A percentile compares a stretch with the other conserved stretches of the same genome.
phyloP scores from a whole-genome alignment of 1,140 invertebrate genomes.

The Geopemphigus sp. region DNA sequence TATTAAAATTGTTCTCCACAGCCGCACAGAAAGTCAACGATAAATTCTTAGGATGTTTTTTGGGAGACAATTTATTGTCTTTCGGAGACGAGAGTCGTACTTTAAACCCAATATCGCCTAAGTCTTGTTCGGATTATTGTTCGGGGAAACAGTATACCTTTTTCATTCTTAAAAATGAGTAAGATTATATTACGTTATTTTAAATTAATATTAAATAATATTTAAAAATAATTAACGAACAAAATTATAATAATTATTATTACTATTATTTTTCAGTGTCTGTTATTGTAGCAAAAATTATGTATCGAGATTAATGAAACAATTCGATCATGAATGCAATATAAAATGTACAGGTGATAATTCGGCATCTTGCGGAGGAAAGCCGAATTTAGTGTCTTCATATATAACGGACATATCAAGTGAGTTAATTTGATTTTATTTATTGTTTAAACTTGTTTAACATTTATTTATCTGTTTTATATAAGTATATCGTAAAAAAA shows the following conservation, averaged over 20 bases:
- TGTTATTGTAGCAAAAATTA: slow-evolving; percentile 42
- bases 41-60: slow-evolving; percentile 30
- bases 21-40: background rate
- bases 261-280: slow-evolving; percentile 7
- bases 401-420: slow-evolving; percentile 20
- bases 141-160: slow-evolving; percentile 6
- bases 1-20: background rate
- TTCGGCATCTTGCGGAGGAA: slow-evolving; percentile 17
- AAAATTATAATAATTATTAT: background rate
- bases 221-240: background rate
- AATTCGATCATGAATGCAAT: slow-evolving; percentile 8
- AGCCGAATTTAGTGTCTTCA: slow-evolving; percentile 34
- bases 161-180: slow-evolving; percentile 23
- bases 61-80: slow-evolving; percentile 21
- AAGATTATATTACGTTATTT: background rate
- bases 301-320: slow-evolving; percentile 23
- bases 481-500: no score
- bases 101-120: background rate
- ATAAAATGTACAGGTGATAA: slow-evolving; percentile 13
- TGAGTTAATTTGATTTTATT: background rate
- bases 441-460: background rate
- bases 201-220: background rate
- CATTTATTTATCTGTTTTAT: no score
- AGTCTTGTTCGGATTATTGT: slow-evolving; percentile 20
- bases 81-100: slow-evolving; percentile 5